Percentiles rank a stretch among this genome's conserved stretches.
Conservation (phyloP, 2,888 invertebrate species). For the Tipula unca region DNA sequence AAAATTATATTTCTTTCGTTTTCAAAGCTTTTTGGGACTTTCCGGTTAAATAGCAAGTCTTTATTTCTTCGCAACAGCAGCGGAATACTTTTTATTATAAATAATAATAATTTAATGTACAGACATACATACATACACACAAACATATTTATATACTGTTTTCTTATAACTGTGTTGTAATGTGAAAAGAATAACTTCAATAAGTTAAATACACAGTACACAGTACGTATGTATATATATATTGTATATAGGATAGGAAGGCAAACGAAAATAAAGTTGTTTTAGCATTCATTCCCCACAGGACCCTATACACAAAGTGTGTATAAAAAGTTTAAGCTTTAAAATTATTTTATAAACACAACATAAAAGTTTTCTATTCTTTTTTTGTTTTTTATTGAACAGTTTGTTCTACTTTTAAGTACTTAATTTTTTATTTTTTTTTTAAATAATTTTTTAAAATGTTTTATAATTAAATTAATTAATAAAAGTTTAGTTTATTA, state of each 20-base stretch:
- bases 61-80: background rate
- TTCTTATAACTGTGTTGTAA: background rate
- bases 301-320: background rate
- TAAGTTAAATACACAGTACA: background rate
- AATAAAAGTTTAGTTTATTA: background rate
- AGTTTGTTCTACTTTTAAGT: background rate
- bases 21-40: background rate
- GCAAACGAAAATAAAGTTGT: background rate
- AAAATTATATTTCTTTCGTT: too few species aligned
- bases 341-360: background rate
- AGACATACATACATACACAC: background rate
- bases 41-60: background rate
- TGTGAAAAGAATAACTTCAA: background rate
- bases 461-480: constrained; percentile 8
- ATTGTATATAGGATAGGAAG: background rate
- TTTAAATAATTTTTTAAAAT: background rate
- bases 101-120: background rate
- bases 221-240: background rate
- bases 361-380: background rate
- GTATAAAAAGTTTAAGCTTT: background rate
- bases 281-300: background rate
- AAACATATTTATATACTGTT: background rate
- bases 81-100: background rate
- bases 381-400: background rate
- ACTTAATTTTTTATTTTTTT: background rate